Percentiles rank a stretch among this genome's conserved stretches.
Conservation (phyloP, 2,797 vertebrate species). For the Eidolon dupreanum region DNA sequence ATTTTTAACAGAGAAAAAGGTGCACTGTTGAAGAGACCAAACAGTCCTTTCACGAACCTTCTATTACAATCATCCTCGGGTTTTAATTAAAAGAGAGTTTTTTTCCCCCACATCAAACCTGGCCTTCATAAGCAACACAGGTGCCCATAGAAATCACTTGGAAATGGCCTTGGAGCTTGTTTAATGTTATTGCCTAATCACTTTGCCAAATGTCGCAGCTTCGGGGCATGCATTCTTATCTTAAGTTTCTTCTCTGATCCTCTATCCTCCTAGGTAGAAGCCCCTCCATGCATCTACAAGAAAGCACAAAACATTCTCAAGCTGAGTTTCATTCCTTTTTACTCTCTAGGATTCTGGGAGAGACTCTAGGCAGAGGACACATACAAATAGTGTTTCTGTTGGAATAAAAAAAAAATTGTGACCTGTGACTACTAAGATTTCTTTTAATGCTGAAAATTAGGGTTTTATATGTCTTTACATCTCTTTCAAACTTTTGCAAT, state of each 20-base stretch:
- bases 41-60: neutral
- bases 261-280: neutral
- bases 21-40: neutral
- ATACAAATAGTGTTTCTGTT: neutral
- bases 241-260: neutral
- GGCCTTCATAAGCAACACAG: neutral
- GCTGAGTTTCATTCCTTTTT: neutral
- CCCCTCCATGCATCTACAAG: neutral
- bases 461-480: neutral
- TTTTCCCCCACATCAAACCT: neutral
- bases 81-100: conserved; percentile 49
- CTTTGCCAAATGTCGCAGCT: conserved; percentile 65
- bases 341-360: neutral
- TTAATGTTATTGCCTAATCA: conserved; percentile 69
- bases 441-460: neutral
- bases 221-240: neutral
- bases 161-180: conserved; percentile 52
- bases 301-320: neutral
- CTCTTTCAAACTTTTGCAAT: neutral
- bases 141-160: conserved; percentile 20
- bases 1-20: neutral
- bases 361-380: neutral
- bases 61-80: neutral
- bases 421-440: neutral
- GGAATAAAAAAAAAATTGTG: neutral